phyloP scores from a whole-genome alignment of 2,888 invertebrate species.

The Ischnura elegans region DNA sequence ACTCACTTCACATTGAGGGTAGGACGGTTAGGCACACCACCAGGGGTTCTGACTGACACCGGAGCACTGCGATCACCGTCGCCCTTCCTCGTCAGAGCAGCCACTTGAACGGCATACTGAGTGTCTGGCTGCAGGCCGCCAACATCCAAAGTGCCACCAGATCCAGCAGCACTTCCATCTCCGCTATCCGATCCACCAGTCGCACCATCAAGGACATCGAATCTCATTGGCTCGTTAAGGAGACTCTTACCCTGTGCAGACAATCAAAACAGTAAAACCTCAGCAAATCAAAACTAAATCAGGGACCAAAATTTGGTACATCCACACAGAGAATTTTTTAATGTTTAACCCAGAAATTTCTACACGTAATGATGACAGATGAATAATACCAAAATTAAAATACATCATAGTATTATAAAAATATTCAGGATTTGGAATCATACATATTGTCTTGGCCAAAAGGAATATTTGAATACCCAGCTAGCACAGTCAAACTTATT shows the following conservation, averaged over 20 bases:
- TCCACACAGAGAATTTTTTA: no score
- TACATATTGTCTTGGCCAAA: no score
- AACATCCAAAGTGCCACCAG: conserved; percentile 87
- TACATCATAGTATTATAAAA: background rate
- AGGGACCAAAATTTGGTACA: no score
- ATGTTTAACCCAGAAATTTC: no score
- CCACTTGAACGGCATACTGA: conserved; percentile 92
- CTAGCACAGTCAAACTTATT: no score
- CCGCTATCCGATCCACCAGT: conserved; percentile 74
- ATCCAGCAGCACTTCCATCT: background rate
- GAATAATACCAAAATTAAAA: background rate
- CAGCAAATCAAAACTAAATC: no score
- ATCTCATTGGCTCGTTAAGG: conserved; percentile 92
- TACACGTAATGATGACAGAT: no score
- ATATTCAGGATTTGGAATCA: no score
- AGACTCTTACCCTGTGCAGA: conserved; percentile 84
- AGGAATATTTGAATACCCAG: no score
- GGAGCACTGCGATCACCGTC: conserved; percentile 96
- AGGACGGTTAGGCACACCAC: conserved; percentile 93
- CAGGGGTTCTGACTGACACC: conserved; percentile 93
- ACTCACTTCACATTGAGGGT: conserved; percentile 89
- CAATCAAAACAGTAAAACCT: no score
- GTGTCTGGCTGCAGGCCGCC: conserved; percentile 97
- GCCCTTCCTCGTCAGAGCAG: conserved; percentile 97
- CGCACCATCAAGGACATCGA: conserved; percentile 90